A percentile compares a stretch with the other conserved stretches of the same genome.
phyloP scores from a whole-genome alignment of 2,888 invertebrate species.

The Deroplatys truncata region DNA sequence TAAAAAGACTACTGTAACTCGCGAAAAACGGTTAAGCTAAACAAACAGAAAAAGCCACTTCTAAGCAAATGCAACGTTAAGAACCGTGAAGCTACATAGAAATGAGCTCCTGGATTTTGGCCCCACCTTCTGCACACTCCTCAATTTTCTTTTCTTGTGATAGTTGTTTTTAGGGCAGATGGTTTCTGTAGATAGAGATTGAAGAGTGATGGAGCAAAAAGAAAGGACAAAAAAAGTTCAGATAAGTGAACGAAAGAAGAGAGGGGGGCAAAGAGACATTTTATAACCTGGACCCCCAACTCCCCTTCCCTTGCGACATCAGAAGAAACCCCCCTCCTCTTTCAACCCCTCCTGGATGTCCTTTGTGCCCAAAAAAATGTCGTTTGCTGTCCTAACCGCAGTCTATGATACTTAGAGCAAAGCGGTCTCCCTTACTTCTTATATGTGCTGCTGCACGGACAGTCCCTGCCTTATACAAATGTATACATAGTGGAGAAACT shows the following conservation, averaged over 20 bases:
- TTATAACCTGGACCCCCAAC: background rate
- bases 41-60: background rate
- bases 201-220: background rate
- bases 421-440: background rate
- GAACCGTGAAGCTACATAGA: background rate
- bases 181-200: background rate
- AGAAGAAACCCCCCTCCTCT: background rate
- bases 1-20: background rate
- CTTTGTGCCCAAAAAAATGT: background rate
- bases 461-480: background rate
- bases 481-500: no score
- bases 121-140: background rate
- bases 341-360: background rate
- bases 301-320: background rate
- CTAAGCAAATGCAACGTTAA: background rate
- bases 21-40: background rate
- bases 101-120: background rate
- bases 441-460: background rate
- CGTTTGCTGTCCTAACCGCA: background rate
- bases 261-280: background rate
- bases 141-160: background rate
- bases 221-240: background rate
- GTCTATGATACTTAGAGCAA: background rate
- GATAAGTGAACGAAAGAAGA: background rate
- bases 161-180: background rate